Evolutionary conservation across 2,113 vertebrate genomes (phyloP), one percentile per base, ranked within the genome.

Genomic region (Rhadina sibilatrix): DNA sequence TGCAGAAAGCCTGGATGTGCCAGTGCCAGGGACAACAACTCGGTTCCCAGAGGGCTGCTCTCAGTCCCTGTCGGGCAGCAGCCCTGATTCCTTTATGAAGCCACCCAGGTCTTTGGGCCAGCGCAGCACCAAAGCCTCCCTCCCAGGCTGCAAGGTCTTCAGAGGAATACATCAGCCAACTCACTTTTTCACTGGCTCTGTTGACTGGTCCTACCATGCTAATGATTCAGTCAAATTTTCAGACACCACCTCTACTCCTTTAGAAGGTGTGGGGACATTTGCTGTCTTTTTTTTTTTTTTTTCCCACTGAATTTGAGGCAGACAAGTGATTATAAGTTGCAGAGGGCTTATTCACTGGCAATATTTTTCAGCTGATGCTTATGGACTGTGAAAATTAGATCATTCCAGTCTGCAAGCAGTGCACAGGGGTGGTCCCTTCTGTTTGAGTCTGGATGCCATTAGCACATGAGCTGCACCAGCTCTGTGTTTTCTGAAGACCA

Each of bases 21-120:
- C 2, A 4, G 30, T 37, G 40, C 42, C n/a, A 63, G 35, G 25
- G 18, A 37, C 25, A 61, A 46, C 25, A 37, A 2, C 3, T 27
- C 0, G 0, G 3, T 24, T 50, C 24, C 49, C 57, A 8, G 4
- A 46, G 5, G 8, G 30, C 8, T 78, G 49, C 10, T 24, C 33
- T 49, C 37, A 56, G 50, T 1, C 42, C 7, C 30, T 11, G 5
- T 0, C 16, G 12, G 10, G 33, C 22, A 74, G 38, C 64, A 59
- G 40, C 21, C 17, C 40, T 25, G 33, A 8, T 2, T 5, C 15
- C 74, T 78, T 74, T 14, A 7, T 2, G 17, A 19, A 78, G 17
- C 30, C 54, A 52, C 30, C 6, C 33, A 52, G 37, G 8, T 19
- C 28, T 46, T 38, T 68, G 60, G 35, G 7, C 25, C 57, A 30